Evolutionary conservation across 35 echinoderm and acorn worm species (phyloP), one percentile per base, ranked within the genome.

Genomic region (Patiria miniata): DNA sequence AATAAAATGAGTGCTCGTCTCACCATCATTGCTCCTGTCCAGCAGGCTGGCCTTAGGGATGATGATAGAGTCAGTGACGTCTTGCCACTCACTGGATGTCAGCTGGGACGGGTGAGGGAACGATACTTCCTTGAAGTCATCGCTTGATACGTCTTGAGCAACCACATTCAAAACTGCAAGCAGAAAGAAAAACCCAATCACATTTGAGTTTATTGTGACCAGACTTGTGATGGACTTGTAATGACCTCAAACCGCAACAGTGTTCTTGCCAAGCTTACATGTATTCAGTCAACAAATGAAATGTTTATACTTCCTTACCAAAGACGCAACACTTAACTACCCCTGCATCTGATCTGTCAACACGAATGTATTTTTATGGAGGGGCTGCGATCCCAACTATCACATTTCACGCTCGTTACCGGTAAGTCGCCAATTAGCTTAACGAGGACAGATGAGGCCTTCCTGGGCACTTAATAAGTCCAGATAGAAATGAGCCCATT

Each of bases 121-220:
- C 18, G 83, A 28, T 14, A 91, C 61, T 36, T 92, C 93, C 0
- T 47, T 54, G 19, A 73, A 37, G 39, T 40, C 76, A 39, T 40
- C 79, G 28, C 77, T 80, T 14, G 79, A 36, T 18, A 39, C 37
- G 42, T 77, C 85, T 65, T 91, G 89, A 8, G 91, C 93, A 54
- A 92, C 65, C 5, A 95, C 85, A 10, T 90, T 84, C 83, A 94
- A 79, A 23, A 94, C 93, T 94, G 88, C 16, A 89, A 42, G 56
- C 83, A 29, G 57, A 30, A 83, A 60, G 18, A 50, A 73, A 47
- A 47, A 47, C 4, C 12, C 4, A 47, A 47, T 47, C 42, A 47
- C 42, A 47, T 47, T 6, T 47, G 4, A 47, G 42, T 47, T 47
- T 47, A 47, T 47, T 6, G 12, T 47, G 42, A 47, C 4, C 12